A percentile compares a stretch with the other conserved stretches of the same genome.
Evolutionary conservation across 2,113 vertebrate genomes (phyloP).

Genomic region (Urocynchramus pylzowi): DNA sequence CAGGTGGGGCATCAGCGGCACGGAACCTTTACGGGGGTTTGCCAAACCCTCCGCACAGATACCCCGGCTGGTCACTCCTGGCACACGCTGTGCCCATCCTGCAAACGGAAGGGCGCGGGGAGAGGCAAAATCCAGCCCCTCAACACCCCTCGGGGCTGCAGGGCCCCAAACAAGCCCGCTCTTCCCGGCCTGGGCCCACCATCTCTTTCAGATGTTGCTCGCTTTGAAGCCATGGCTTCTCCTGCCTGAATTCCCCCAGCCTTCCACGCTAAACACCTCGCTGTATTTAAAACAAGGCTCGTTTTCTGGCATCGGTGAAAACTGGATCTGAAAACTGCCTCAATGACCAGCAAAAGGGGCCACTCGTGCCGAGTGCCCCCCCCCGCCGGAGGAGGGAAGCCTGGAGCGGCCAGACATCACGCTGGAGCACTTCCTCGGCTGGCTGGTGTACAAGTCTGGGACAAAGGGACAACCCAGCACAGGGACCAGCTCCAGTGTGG

Average conservation of each 20-base stretch:
- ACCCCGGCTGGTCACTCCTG: background rate
- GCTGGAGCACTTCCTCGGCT: background rate
- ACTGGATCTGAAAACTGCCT: background rate
- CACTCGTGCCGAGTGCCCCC: background rate
- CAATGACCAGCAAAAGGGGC: background rate
- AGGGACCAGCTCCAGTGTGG: background rate
- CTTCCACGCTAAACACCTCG: background rate
- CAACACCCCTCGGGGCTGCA: background rate
- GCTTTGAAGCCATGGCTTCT: background rate
- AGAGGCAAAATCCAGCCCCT: background rate
- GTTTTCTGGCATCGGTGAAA: background rate
- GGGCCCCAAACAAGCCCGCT: background rate
- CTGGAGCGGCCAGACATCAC: background rate
- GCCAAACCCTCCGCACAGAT: background rate
- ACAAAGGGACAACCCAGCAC: constrained; percentile 41
- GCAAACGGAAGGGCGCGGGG: rapidly evolving
- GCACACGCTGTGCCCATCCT: background rate
- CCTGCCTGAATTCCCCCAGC: background rate
- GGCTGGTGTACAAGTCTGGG: background rate
- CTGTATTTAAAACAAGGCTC: background rate
- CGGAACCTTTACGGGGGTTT: rapidly evolving
- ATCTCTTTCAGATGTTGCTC: background rate
- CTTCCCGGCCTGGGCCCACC: background rate
- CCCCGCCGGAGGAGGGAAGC: background rate
- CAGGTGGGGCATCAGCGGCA: background rate